Evolutionary conservation across 2,113 vertebrate species (phyloP).

Genomic region (Thinocorus orbignyianus): DNA sequence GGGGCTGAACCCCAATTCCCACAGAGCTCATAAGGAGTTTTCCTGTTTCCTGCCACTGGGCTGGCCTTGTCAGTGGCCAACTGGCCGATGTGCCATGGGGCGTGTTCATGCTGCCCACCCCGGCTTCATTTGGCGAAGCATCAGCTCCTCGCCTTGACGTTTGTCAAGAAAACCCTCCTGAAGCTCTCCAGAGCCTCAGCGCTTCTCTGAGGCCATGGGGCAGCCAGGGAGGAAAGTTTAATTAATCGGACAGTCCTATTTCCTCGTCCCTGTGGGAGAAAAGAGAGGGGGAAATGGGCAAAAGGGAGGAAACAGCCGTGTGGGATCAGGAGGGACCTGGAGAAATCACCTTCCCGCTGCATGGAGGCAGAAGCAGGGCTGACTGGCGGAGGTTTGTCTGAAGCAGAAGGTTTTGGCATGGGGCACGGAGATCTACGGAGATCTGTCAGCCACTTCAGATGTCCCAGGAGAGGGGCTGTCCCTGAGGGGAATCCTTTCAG

Average conservation of each 20-base stretch:
- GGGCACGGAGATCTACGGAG: rapidly evolving
- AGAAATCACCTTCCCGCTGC: neutral
- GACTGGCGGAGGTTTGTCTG: neutral
- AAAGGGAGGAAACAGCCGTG: neutral
- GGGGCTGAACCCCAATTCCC: rapidly evolving
- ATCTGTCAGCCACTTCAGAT: too few relatives aligned
- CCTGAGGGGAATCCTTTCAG: too few relatives aligned
- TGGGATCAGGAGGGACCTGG: rapidly evolving
- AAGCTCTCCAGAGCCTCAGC: rapidly evolving
- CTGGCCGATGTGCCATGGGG: rapidly evolving
- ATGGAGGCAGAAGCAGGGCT: neutral
- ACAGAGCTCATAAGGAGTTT: neutral
- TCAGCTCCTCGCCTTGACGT: rapidly evolving
- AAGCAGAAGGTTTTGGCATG: neutral
- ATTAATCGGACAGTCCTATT: neutral
- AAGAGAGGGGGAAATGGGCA: neutral
- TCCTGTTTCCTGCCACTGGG: neutral
- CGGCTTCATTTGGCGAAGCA: rapidly evolving
- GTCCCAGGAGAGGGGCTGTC: neutral
- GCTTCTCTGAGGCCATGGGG: rapidly evolving
- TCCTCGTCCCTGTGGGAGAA: neutral
- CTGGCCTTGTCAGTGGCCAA: neutral
- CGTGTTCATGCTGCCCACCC: rapidly evolving
- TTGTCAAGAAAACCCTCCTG: neutral
- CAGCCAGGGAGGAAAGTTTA: neutral